These are phyloP conservation scores for Pelochelys cantorii DNA, from an alignment of 2,797 vertebrate species.

Conservation along the genomic window DNA sequence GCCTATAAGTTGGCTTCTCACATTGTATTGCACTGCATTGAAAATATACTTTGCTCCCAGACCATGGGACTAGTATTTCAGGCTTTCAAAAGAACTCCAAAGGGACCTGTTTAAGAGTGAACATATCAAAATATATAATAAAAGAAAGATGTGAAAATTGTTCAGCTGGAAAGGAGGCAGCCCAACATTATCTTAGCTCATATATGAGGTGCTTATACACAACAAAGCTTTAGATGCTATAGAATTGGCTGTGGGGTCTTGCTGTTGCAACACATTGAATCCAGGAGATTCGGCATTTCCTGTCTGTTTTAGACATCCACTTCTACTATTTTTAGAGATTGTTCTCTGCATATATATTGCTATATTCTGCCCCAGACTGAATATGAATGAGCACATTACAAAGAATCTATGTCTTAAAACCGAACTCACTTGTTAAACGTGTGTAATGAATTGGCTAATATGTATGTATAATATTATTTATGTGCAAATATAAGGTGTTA, in stretches of 20 bases:
- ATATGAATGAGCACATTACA: conserved; percentile 28
- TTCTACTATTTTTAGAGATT: fast-evolving
- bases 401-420: background rate
- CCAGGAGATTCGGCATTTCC: background rate
- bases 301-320: background rate
- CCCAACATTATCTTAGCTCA: background rate
- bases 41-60: background rate
- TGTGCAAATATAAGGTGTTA: background rate
- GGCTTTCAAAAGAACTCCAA: background rate
- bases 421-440: conserved; percentile 6
- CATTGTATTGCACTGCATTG: background rate
- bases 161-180: background rate
- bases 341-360: fast-evolving
- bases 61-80: background rate
- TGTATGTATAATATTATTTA: background rate
- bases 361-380: background rate
- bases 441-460: background rate
- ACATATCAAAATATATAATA: background rate
- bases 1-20: background rate
- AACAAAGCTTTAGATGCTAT: too few relatives aligned
- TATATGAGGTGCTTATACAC: background rate
- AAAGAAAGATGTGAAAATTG: background rate
- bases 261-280: background rate
- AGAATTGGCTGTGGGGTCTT: background rate
- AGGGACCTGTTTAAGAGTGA: background rate